phyloP scores from a whole-genome alignment of 2,888 invertebrate genomes.

The Cremastobaeus sp. region DNA sequence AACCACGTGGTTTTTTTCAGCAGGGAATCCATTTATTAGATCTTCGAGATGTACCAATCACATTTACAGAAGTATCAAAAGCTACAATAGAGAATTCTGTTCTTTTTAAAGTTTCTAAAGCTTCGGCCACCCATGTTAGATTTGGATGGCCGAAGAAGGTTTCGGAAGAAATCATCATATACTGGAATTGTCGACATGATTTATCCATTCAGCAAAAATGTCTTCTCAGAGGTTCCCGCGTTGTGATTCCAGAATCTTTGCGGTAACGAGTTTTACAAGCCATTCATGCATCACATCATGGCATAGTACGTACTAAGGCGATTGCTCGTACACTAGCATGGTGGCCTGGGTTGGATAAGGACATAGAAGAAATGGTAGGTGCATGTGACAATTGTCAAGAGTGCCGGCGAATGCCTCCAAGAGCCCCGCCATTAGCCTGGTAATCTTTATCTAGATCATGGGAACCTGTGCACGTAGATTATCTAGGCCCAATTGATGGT shows the following conservation, averaged over 20 bases:
- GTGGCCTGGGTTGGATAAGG: conserved; percentile 12
- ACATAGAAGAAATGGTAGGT: not conserved
- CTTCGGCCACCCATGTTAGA: too few species aligned
- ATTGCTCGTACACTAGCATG: conserved; percentile 10
- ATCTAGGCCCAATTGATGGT: conserved; percentile 1
- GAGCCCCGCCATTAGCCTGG: not conserved
- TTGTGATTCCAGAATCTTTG: conserved; percentile 15
- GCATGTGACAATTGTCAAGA: not conserved
- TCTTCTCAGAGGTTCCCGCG: conserved; percentile 8
- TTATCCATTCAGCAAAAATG: conserved; percentile 22
- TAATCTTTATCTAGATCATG: not conserved
- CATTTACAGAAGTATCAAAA: too few species aligned
- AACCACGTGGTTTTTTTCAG: too few species aligned
- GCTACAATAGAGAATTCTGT: too few species aligned
- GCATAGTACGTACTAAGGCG: conserved; percentile 20
- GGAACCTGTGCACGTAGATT: not conserved
- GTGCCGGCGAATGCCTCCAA: not conserved
- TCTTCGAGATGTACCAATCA: too few species aligned
- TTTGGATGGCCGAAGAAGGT: not conserved
- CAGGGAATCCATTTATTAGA: too few species aligned
- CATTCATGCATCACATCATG: conserved; percentile 15
- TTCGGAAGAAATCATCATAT: conserved; percentile 1
- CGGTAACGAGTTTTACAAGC: conserved; percentile 1
- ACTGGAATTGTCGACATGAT: not conserved
- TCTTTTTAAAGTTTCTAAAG: not conserved